Percentiles rank a stretch among this genome's conserved stretches.
Conservation (phyloP, 2,113 vertebrate genomes). For the Melospiza melodia region DNA sequence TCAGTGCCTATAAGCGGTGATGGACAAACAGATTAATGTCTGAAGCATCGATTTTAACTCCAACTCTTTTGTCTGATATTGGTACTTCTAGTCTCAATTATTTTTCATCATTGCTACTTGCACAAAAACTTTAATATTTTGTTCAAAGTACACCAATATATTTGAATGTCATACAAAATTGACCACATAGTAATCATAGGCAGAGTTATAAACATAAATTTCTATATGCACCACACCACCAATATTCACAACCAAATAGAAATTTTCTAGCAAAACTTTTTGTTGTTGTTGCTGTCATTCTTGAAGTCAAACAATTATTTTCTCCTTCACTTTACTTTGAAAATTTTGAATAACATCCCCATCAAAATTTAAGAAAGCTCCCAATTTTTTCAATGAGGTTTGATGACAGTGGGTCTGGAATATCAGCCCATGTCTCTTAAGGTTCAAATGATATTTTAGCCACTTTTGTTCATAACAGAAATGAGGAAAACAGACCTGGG, state of each 20-base stretch:
- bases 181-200: background rate
- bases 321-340: background rate
- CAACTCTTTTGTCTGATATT: background rate
- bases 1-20: background rate
- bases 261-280: background rate
- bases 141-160: background rate
- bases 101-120: background rate
- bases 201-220: background rate
- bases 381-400: fast-evolving
- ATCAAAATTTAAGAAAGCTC: background rate
- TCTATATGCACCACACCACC: background rate
- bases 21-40: background rate
- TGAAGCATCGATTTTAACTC: background rate
- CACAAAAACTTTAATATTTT: background rate
- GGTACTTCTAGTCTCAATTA: background rate
- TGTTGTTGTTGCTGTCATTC: background rate
- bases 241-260: background rate
- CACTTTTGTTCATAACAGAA: background rate
- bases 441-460: background rate
- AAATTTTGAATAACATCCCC: background rate
- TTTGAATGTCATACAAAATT: background rate
- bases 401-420: background rate
- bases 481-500: background rate
- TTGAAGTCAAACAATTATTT: background rate
- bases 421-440: background rate